A percentile compares a stretch with the other conserved stretches of the same genome.
Conservation (phyloP, 37 sponge, comb jelly and placozoan genomes). For the Halisarca cf. caerulea region DNA sequence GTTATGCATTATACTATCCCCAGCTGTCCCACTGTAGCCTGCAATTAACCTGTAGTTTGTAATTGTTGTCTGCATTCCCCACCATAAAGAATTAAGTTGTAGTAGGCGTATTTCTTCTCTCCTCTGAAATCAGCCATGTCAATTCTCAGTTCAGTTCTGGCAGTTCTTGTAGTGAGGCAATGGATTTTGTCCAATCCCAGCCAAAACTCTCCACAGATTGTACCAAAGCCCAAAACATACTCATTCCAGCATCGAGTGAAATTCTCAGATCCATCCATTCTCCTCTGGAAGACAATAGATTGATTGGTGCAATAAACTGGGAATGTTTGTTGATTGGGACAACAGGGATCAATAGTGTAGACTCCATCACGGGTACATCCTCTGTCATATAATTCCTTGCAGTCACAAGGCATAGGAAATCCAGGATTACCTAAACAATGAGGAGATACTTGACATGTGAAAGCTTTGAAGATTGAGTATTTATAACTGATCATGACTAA, state of each 20-base stretch:
- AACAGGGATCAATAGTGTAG: too few species aligned
- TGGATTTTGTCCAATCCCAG: conserved; percentile 20
- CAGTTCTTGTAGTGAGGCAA: neutral
- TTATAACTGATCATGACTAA: too few species aligned
- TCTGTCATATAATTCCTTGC: too few species aligned
- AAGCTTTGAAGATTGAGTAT: too few species aligned
- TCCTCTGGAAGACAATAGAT: conserved; percentile 13
- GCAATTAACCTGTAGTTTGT: neutral
- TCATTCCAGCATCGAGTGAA: neutral
- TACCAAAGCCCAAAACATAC: conserved; percentile 20
- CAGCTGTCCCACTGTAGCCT: conserved; percentile 4
- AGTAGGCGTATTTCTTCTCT: conserved; percentile 10
- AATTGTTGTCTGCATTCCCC: neutral
- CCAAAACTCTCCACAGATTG: neutral
- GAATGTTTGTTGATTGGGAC: too few species aligned
- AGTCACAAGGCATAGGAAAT: too few species aligned
- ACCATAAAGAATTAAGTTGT: conserved; percentile 10
- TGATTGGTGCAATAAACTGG: too few species aligned
- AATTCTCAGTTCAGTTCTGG: neutral
- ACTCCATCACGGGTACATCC: too few species aligned
- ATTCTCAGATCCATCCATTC: conserved; percentile 22
- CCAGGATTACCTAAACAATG: neutral
- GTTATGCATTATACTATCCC: neutral
- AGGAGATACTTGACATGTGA: too few species aligned
- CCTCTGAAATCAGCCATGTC: conserved; percentile 2